phyloP scores from a whole-genome alignment of 2,888 invertebrate species.

The Callyntrura sp. region DNA sequence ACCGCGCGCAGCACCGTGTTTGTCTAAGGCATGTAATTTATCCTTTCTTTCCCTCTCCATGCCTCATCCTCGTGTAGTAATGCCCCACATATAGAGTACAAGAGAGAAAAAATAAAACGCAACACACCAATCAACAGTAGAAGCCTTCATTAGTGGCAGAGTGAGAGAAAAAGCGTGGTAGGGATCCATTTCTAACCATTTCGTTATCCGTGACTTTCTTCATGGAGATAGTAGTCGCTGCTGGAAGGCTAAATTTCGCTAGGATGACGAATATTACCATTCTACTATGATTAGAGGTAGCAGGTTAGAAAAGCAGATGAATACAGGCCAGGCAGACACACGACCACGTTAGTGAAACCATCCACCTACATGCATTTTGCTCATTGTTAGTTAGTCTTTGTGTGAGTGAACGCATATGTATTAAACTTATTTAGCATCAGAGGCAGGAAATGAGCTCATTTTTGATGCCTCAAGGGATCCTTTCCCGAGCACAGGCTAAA shows the following conservation, averaged over 20 bases:
- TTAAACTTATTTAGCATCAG: slow-evolving; percentile 16
- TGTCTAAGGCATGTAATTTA: not conserved
- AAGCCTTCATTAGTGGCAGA: slow-evolving; percentile 39
- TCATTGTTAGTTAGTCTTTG: not conserved
- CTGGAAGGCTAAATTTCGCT: slow-evolving; percentile 22
- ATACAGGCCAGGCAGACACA: no score
- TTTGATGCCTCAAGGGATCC: slow-evolving; percentile 66
- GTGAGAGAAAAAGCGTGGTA: not conserved
- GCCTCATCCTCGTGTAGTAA: not conserved
- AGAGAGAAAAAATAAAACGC: not conserved
- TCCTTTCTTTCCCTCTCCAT: not conserved
- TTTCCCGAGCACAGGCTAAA: slow-evolving; percentile 12
- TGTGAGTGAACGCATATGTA: slow-evolving; percentile 21
- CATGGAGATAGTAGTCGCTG: not conserved
- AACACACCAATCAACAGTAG: not conserved
- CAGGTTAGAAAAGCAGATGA: no score
- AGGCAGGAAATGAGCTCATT: slow-evolving; percentile 72
- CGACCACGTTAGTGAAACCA: not conserved
- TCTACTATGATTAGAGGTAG: slow-evolving; percentile 37
- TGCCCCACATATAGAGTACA: not conserved
- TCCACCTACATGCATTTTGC: not conserved
- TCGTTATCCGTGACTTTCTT: slow-evolving; percentile 10
- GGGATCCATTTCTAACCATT: slow-evolving; percentile 34
- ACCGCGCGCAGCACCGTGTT: no score
- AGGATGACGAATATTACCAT: slow-evolving; percentile 29